Conservation (phyloP, 2,113 vertebrate genomes). For the Clupea harengus region DNA sequence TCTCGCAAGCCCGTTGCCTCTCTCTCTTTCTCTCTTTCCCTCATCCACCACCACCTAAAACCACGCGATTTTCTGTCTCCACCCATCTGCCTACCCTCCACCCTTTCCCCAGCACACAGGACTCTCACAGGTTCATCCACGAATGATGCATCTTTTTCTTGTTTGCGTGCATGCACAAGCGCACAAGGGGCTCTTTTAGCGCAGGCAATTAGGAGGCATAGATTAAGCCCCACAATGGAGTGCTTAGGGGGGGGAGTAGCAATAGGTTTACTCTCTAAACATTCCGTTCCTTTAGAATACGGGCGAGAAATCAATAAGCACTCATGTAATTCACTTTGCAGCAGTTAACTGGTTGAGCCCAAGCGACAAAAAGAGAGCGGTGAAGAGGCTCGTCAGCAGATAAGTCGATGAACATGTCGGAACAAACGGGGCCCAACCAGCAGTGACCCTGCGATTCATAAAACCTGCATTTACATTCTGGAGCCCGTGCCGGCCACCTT, state of each 20-base stretch:
- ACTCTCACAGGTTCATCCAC: background rate
- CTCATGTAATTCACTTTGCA: constrained; percentile 63
- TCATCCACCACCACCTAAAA: no score
- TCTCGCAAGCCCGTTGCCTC: background rate
- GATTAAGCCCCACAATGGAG: constrained; percentile 51
- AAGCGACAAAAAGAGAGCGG: constrained; percentile 45
- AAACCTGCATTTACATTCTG: background rate
- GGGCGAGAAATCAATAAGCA: constrained; percentile 66
- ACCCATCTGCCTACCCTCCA: background rate
- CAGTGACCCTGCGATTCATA: background rate
- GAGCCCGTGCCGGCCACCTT: no score
- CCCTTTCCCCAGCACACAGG: background rate
- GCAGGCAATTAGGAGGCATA: constrained; percentile 57
- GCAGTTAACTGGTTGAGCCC: constrained; percentile 52
- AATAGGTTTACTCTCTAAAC: constrained; percentile 61
- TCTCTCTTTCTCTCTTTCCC: background rate
- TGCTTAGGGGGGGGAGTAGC: constrained; percentile 51
- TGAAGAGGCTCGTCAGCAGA: constrained; percentile 16
- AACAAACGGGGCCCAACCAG: background rate
- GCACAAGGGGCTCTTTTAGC: constrained; percentile 52
- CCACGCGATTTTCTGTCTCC: background rate
- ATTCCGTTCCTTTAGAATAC: constrained; percentile 53
- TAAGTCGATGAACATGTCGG: background rate
- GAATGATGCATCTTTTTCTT: constrained; percentile 26
- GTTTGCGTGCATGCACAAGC: background rate